These are phyloP conservation scores for Equus quagga DNA, from an alignment of 2,113 vertebrate species.

Conservation along the genomic window DNA sequence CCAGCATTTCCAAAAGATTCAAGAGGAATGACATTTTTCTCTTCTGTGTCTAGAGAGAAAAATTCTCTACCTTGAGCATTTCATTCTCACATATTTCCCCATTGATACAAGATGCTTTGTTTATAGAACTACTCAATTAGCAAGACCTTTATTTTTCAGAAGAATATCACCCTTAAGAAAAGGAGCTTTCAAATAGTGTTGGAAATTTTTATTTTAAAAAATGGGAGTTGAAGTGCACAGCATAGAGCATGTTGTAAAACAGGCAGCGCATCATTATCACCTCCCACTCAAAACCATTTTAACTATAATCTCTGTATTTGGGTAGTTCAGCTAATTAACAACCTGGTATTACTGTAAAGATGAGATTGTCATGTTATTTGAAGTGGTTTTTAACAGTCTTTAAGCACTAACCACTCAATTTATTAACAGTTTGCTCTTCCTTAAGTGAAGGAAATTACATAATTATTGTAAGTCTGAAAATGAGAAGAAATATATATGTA, in stretches of 20 bases:
- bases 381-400: constrained; percentile 82
- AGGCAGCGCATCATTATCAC: constrained; percentile 78
- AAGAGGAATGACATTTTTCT: constrained; percentile 11
- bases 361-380: constrained; percentile 83
- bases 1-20: neutral
- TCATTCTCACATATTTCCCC: constrained; percentile 54
- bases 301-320: constrained; percentile 84
- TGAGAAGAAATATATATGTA: constrained; percentile 52
- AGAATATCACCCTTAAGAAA: constrained; percentile 70
- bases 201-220: constrained; percentile 77
- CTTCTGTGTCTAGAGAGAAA: neutral
- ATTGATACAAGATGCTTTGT: constrained; percentile 59
- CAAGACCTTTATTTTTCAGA: constrained; percentile 68
- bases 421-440: constrained; percentile 77
- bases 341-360: constrained; percentile 80
- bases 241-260: constrained; percentile 78
- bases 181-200: constrained; percentile 60
- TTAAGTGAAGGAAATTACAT: constrained; percentile 72
- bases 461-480: constrained; percentile 76
- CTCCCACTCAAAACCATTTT: constrained; percentile 84
- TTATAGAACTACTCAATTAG: constrained; percentile 72
- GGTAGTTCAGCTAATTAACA: constrained; percentile 87
- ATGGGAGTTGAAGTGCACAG: constrained; percentile 60
- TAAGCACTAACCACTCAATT: constrained; percentile 76
- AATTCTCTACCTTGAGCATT: constrained; percentile 37